Conservation (phyloP, 2,797 vertebrate genomes). For the Ptychadena robeensis region DNA sequence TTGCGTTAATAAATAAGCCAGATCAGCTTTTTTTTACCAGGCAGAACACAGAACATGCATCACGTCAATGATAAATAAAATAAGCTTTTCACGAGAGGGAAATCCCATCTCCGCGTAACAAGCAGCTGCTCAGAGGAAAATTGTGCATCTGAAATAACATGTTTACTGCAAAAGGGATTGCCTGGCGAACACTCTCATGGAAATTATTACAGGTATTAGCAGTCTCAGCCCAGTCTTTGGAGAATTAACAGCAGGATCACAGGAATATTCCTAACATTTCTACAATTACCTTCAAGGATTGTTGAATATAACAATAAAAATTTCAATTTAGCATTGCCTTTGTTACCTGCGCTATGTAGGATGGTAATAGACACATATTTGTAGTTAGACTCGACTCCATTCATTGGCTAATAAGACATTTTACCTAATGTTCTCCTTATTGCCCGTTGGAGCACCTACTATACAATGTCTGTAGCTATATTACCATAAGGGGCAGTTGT, state of each 20-base stretch:
- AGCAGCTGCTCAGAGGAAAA: constrained; percentile 27
- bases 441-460: background rate
- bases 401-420: background rate
- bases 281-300: background rate
- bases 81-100: constrained; percentile 20
- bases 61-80: background rate
- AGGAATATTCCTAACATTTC: constrained; percentile 1
- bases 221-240: background rate
- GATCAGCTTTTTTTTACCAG: background rate
- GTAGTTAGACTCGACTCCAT: background rate
- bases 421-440: background rate
- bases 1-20: background rate
- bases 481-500: background rate
- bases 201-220: background rate
- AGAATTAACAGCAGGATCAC: background rate
- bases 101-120: constrained; percentile 37
- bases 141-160: constrained; percentile 33
- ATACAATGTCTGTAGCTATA: background rate
- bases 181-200: constrained; percentile 9
- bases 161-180: constrained; percentile 36
- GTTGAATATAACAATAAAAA: background rate
- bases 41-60: constrained; percentile 4
- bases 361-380: background rate
- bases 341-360: background rate
- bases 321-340: background rate